Conservation (phyloP, 2,797 vertebrate species). For the Benthosema pterotum region DNA sequence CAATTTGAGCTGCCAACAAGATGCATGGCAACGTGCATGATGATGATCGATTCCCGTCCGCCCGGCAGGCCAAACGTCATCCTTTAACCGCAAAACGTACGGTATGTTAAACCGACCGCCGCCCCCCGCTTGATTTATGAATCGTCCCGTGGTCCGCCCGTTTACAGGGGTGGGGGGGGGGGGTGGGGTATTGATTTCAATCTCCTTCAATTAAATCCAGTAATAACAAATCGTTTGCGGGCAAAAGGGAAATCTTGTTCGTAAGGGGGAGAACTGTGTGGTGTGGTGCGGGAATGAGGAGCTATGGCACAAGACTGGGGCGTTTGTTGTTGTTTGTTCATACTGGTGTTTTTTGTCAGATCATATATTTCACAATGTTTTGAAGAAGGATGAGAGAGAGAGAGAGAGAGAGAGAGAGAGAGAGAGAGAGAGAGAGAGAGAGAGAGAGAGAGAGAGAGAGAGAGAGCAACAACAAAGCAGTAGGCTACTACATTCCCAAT, state of each 20-base stretch:
- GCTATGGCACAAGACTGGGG: neutral
- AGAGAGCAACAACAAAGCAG: too few species aligned
- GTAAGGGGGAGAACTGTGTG: constrained; percentile 50
- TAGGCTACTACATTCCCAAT: too few species aligned
- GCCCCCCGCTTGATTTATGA: constrained; percentile 78
- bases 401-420: constrained; percentile 10
- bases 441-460: too few species aligned
- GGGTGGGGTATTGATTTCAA: constrained; percentile 77
- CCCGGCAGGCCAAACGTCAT: constrained; percentile 65
- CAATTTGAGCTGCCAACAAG: constrained; percentile 80
- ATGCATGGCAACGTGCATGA: constrained; percentile 70
- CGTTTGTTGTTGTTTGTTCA: constrained; percentile 26
- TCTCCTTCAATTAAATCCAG: constrained; percentile 77
- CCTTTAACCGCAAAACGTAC: constrained; percentile 66
- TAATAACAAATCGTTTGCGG: constrained; percentile 77
- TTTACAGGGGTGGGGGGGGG: too few species aligned
- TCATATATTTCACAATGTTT: constrained; percentile 15
- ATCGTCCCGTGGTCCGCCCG: constrained; percentile 32
- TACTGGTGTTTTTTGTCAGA: constrained; percentile 16
- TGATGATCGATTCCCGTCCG: constrained; percentile 76
- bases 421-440: constrained; percentile 11
- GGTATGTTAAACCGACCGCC: constrained; percentile 45
- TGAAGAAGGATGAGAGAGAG: neutral
- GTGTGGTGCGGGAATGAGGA: constrained; percentile 11
- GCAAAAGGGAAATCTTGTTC: constrained; percentile 64